Evolutionary conservation across 2,113 vertebrate genomes (phyloP).

Genomic region (Cephalopterus ornatus): DNA sequence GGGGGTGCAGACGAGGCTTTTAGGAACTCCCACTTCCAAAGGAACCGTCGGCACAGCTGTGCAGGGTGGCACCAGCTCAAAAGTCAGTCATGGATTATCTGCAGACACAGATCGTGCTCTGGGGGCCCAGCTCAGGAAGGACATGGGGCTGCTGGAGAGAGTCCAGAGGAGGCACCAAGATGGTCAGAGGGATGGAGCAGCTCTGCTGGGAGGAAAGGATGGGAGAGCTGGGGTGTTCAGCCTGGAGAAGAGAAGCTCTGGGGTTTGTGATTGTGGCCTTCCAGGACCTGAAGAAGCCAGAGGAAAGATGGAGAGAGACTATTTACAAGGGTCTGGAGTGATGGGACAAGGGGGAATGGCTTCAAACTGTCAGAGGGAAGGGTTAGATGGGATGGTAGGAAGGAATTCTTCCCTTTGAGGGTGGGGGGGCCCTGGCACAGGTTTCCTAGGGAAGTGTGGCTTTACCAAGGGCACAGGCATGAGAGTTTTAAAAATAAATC

Average conservation of each 20-base stretch:
- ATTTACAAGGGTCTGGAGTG: background rate
- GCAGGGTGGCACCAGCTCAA: background rate
- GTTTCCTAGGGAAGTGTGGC: background rate
- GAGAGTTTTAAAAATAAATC: background rate
- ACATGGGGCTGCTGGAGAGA: background rate
- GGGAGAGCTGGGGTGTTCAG: background rate
- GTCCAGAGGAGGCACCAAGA: background rate
- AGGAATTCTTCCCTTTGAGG: background rate
- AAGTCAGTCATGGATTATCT: background rate
- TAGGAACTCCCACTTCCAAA: background rate
- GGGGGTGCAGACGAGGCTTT: background rate
- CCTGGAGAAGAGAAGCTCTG: background rate
- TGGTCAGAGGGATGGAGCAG: background rate
- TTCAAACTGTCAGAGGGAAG: background rate
- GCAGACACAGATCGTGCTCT: background rate
- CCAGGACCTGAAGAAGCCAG: background rate
- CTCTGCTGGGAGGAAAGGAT: background rate
- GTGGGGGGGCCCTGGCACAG: background rate
- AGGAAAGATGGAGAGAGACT: background rate
- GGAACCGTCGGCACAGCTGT: background rate
- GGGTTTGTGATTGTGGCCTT: background rate
- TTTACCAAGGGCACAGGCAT: background rate
- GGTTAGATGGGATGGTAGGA: background rate
- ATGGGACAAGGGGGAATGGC: background rate
- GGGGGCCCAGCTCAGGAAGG: background rate